Conservation (phyloP, 2,797 vertebrate species). For the Rhabdomys pumilio region DNA sequence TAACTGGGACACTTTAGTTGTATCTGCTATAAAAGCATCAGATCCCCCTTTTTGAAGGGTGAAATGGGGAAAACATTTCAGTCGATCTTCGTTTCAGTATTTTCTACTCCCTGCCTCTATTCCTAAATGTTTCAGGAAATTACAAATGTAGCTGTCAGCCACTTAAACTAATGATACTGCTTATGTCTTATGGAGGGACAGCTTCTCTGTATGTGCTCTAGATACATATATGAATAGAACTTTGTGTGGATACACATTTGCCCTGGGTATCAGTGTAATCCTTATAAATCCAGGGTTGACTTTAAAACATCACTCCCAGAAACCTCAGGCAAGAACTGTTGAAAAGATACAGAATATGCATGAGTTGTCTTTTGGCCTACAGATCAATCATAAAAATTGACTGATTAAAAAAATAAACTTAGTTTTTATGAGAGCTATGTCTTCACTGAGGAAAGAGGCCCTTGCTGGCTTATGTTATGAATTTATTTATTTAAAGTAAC, state of each 20-base stretch:
- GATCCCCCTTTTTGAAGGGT: background rate
- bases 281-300: conserved; percentile 66
- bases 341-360: background rate
- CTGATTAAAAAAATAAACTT: conserved; percentile 54
- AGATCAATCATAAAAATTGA: conserved; percentile 17
- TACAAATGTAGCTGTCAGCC: conserved; percentile 74
- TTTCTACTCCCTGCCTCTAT: conserved; percentile 44
- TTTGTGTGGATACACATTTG: conserved; percentile 78
- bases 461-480: background rate
- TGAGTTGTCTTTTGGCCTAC: conserved; percentile 15
- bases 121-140: conserved; percentile 73
- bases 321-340: conserved; percentile 35
- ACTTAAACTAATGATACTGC: conserved; percentile 87
- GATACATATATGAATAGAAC: conserved; percentile 86
- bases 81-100: conserved; percentile 63
- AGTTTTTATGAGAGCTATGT: background rate
- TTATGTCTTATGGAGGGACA: conserved; percentile 73
- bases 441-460: background rate
- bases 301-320: conserved; percentile 69
- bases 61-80: conserved; percentile 50
- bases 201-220: conserved; percentile 43
- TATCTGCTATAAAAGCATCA: conserved; percentile 43
- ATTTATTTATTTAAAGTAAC: conserved; percentile 62
- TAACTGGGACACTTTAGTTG: background rate
- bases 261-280: conserved; percentile 77